Conservation (phyloP, 2,888 invertebrate species). For the Acrobeloides nanus region DNA sequence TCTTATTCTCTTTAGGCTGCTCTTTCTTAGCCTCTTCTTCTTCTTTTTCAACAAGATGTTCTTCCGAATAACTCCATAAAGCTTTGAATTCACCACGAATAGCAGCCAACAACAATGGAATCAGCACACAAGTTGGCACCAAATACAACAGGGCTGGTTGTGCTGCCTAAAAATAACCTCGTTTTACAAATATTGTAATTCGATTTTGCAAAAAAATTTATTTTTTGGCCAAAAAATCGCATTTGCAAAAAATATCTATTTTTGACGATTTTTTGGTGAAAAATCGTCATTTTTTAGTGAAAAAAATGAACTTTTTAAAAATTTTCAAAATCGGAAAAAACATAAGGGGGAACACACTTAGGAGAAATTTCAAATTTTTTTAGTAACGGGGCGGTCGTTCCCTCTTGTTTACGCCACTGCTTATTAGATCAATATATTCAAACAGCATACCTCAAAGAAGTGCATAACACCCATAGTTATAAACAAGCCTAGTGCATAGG, state of each 20-base stretch:
- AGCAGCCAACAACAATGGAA: conserved; percentile 78
- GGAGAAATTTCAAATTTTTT: too few relatives aligned
- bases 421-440: too few relatives aligned
- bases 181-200: conserved; percentile 5
- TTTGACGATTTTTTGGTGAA: neutral
- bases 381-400: too few relatives aligned
- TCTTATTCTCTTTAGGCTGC: conserved; percentile 19
- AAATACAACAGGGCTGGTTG: conserved; percentile 94
- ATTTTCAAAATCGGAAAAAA: too few relatives aligned
- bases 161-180: conserved; percentile 40
- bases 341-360: too few relatives aligned
- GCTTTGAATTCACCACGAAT: conserved; percentile 72
- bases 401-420: too few relatives aligned
- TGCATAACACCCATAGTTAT: conserved; percentile 96
- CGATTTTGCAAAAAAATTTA: conserved; percentile 2
- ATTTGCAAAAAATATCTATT: neutral
- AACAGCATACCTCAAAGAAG: conserved; percentile 73
- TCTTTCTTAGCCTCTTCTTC: conserved; percentile 29
- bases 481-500: conserved; percentile 85
- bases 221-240: neutral
- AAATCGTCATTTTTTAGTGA: conserved; percentile 1
- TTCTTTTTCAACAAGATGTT: conserved; percentile 45
- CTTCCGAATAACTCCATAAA: conserved; percentile 51
- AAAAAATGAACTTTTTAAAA: too few relatives aligned
- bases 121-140: conserved; percentile 87